Evolutionary conservation across 1,140 invertebrate species (phyloP).

Genomic region (Penaeus vannamei): DNA sequence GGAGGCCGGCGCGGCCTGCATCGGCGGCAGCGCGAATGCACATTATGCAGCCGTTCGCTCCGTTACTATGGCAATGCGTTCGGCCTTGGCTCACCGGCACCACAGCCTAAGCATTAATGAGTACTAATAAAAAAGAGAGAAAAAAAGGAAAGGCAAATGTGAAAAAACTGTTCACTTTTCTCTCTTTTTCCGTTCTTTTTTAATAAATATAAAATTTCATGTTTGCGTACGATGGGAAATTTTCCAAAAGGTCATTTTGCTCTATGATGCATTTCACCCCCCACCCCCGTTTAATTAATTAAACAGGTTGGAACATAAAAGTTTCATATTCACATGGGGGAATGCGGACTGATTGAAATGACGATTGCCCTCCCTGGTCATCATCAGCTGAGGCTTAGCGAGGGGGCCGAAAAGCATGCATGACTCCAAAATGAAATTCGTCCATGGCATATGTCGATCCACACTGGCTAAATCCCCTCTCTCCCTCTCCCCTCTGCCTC

Average conservation of each 20-base stretch:
- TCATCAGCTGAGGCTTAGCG: conserved; percentile 64
- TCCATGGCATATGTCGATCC: conserved; percentile 65
- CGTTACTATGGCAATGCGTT: conserved; percentile 43
- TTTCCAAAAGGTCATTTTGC: conserved; percentile 63
- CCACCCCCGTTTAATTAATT: conserved; percentile 63
- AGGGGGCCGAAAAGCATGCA: conserved; percentile 63
- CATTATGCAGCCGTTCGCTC: conserved; percentile 21
- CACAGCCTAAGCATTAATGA: background rate
- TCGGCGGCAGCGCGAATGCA: conserved; percentile 25
- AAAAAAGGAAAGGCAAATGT: background rate
- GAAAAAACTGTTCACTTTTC: background rate
- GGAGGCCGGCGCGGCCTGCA: background rate
- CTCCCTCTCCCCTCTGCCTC: conserved; percentile 41
- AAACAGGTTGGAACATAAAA: conserved; percentile 65
- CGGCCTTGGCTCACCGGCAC: background rate
- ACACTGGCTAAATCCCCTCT: conserved; percentile 52
- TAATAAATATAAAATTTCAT: conserved; percentile 4
- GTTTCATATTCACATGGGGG: conserved; percentile 65
- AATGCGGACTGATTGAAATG: conserved; percentile 65
- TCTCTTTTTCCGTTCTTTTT: too few species aligned
- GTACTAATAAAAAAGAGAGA: background rate
- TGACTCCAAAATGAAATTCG: conserved; percentile 65
- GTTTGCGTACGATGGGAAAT: conserved; percentile 54
- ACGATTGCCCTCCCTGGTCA: conserved; percentile 63
- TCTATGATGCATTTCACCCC: conserved; percentile 62